phyloP scores from a whole-genome alignment of 2,113 vertebrate species.

The Chloropsis cyanopogon region DNA sequence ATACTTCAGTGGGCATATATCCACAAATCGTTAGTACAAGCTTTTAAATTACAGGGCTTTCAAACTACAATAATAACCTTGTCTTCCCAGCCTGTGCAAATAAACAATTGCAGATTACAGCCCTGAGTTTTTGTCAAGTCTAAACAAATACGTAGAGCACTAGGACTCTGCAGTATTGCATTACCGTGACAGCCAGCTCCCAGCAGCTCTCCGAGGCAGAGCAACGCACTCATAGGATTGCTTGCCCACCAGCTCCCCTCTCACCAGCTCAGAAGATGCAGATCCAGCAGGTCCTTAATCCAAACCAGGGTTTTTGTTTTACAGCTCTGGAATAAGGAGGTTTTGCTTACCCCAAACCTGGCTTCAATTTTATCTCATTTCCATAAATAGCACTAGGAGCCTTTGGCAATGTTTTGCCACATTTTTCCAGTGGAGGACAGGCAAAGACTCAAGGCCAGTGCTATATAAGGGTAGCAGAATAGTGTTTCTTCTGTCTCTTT shows the following conservation, averaged over 20 bases:
- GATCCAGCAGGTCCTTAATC: constrained; percentile 26
- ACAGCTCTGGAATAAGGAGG: constrained; percentile 22
- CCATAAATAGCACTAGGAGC: constrained; percentile 58
- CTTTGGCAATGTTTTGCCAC: constrained; percentile 36
- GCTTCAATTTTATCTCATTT: constrained; percentile 67
- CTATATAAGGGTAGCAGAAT: neutral
- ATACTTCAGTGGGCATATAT: neutral
- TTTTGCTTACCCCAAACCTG: constrained; percentile 58
- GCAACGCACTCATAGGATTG: fast-evolving
- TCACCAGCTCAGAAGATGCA: neutral
- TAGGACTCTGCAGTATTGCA: neutral
- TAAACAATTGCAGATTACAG: constrained; percentile 43
- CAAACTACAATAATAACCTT: constrained; percentile 1
- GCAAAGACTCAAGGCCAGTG: constrained; percentile 2
- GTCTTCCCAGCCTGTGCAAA: constrained; percentile 17
- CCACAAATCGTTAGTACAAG: neutral
- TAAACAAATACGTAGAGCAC: neutral
- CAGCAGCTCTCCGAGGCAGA: neutral
- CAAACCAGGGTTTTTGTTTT: constrained; percentile 56
- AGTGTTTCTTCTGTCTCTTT: neutral
- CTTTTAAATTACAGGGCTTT: neutral
- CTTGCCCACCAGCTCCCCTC: neutral
- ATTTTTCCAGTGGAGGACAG: constrained; percentile 19
- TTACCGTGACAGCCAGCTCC: neutral
- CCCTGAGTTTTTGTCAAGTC: constrained; percentile 24